Conservation (phyloP, 2,113 vertebrate genomes). For the Brienomyrus longianalis region DNA sequence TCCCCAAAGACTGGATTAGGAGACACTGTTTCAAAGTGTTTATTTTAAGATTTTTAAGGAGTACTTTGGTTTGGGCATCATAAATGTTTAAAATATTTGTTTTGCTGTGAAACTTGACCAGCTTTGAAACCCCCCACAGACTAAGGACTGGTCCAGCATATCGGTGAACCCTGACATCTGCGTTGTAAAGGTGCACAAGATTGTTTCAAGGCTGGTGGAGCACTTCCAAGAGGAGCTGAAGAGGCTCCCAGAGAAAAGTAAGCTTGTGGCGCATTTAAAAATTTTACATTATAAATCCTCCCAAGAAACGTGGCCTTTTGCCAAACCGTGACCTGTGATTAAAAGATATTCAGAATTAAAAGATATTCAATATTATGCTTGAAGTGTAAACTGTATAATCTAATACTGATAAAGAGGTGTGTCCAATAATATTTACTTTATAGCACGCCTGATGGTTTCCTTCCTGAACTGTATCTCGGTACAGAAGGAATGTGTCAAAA, state of each 20-base stretch:
- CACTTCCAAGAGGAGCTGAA: slow-evolving; percentile 47
- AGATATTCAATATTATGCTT: neutral
- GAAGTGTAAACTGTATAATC: neutral
- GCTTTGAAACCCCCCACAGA: slow-evolving; percentile 28
- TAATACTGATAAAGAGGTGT: neutral
- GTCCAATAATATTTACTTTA: neutral
- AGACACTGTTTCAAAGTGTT: neutral
- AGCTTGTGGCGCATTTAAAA: neutral
- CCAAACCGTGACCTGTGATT: neutral
- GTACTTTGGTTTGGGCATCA: neutral
- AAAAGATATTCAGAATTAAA: neutral
- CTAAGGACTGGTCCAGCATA: slow-evolving; percentile 49
- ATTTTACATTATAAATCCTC: neutral
- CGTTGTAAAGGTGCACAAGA: slow-evolving; percentile 41
- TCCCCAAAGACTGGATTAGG: too few relatives aligned
- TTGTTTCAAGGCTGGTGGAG: slow-evolving; percentile 43
- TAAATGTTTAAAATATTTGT: neutral
- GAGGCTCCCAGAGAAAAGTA: slow-evolving; percentile 39
- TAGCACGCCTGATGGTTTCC: neutral
- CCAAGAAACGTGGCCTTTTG: neutral
- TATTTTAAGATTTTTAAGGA: neutral
- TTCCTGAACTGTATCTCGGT: neutral
- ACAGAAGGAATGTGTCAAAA: neutral
- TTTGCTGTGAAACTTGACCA: slow-evolving; percentile 37
- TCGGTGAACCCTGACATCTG: slow-evolving; percentile 44